Evolutionary conservation across 2,797 vertebrate species (phyloP), one percentile per base, ranked within the genome.

Genomic region (Diglossa cyanea): DNA sequence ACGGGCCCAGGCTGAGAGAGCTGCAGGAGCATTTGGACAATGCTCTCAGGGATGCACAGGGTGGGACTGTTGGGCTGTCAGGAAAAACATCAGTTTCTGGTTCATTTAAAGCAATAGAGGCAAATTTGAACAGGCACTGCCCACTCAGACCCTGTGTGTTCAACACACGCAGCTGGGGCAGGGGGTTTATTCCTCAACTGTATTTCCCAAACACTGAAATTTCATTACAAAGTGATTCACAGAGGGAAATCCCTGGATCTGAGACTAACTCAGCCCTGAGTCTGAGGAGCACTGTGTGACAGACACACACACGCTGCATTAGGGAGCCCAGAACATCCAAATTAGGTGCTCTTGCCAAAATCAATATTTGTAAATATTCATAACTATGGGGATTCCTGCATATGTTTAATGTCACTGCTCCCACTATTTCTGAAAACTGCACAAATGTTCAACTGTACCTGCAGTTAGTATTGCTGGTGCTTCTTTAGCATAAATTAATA

Each of bases 401-500:
- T 94, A 91, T 93, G 86, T 44, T 97, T 94, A 92, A 88, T 80
- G 84, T 88, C 91, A 92, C 80, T 89, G 75, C 91, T 96, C 71
- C 81, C 89, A 82, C 86, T 96, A 13, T 70, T 93, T 39, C 83
- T 42, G 86, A 89, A 91, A 85, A 77, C 74, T 35, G 75, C 88
- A 96, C 94, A 96, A 96, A 93, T 65, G 81, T 71, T 90, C 89
- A 33, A 91, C 89, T 96, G 91, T 96, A 96, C 96, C 96, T 96
- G 93, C 23, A 92, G 86, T 40, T 57, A 74, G 88, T 12, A 75
- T 7, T 83, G 77, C 84, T 65, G 72, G 65, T 82, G 67, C 50
- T 92, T 17, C 60, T 57, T 81, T 48, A 90, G 80, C 86, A 91
- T 72, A 91, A 10, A 83, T 93, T 79, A 96, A 95, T 91, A 88